These are phyloP conservation scores for Lutjanus erythropterus DNA, from an alignment of 2,113 vertebrate genomes.

Conservation along the genomic window DNA sequence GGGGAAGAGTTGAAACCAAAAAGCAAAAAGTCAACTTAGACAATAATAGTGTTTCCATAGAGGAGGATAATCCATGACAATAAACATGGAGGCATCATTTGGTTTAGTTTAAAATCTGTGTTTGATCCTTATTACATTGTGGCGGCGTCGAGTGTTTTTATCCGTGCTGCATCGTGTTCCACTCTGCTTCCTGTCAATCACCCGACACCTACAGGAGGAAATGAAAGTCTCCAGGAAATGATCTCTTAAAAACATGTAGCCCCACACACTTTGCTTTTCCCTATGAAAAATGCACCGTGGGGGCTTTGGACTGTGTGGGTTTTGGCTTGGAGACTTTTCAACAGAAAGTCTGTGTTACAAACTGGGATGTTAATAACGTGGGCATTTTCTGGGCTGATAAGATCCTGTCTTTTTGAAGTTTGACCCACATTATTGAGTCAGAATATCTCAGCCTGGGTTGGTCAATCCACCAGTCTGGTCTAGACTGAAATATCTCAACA, in stretches of 20 bases:
- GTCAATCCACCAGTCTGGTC: not conserved
- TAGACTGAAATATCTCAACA: not conserved
- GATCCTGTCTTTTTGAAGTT: not conserved
- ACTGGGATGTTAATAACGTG: not conserved
- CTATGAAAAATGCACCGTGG: not conserved
- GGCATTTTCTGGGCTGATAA: not conserved
- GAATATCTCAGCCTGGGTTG: not conserved
- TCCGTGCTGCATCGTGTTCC: constrained; percentile 16
- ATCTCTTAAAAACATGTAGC: not conserved
- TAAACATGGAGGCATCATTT: not conserved
- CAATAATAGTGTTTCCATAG: not conserved
- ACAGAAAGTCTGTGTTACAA: not conserved
- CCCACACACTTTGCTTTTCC: not conserved
- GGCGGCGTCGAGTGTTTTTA: not conserved
- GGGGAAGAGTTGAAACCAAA: not conserved
- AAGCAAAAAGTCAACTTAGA: not conserved
- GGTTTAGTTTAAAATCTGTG: constrained; percentile 8
- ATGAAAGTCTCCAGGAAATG: constrained; percentile 18
- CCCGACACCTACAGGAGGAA: constrained; percentile 25
- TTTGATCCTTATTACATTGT: constrained; percentile 11
- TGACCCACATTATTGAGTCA: not conserved
- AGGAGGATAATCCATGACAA: not conserved
- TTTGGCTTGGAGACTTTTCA: not conserved
- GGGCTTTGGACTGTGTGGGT: not conserved
- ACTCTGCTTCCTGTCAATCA: constrained; percentile 34